A percentile compares a stretch with the other conserved stretches of the same genome.
These are phyloP conservation scores for Malthinus flaveolus DNA, from an alignment of 2,888 invertebrate species.

Conservation along the genomic window DNA sequence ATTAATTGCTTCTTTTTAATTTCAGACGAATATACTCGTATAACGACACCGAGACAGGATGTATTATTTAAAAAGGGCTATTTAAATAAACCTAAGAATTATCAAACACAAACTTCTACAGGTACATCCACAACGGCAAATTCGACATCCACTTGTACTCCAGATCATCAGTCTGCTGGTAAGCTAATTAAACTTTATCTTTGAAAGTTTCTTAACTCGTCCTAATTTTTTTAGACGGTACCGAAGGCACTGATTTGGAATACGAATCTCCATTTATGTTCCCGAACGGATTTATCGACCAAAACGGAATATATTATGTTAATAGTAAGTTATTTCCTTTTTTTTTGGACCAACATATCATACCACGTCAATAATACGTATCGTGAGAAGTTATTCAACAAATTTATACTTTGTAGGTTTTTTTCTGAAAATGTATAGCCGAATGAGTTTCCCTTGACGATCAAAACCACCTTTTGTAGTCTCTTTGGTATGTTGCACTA, in stretches of 20 bases:
- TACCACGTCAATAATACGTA: too few species aligned
- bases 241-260: slow-evolving; percentile 50
- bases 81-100: slow-evolving; percentile 60
- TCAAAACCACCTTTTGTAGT: neutral
- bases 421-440: neutral
- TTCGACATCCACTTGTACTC: slow-evolving; percentile 53
- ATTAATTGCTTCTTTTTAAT: slow-evolving; percentile 23
- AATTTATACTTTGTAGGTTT: neutral
- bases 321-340: slow-evolving; percentile 53
- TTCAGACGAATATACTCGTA: slow-evolving; percentile 69
- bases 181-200: slow-evolving; percentile 8
- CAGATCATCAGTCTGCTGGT: slow-evolving; percentile 55
- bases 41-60: slow-evolving; percentile 71
- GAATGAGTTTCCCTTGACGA: neutral
- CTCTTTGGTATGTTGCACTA: too few species aligned
- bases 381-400: too few species aligned
- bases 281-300: slow-evolving; percentile 57
- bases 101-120: slow-evolving; percentile 51
- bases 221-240: slow-evolving; percentile 40
- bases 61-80: slow-evolving; percentile 72
- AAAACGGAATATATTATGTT: slow-evolving; percentile 56
- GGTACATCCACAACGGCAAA: slow-evolving; percentile 47
- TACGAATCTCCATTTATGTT: slow-evolving; percentile 55
- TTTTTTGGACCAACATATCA: too few species aligned
- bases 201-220: neutral